Evolutionary conservation across 2,888 invertebrate species (phyloP), one percentile per base, ranked within the genome.

Genomic region (Aricia artaxerxes): DNA sequence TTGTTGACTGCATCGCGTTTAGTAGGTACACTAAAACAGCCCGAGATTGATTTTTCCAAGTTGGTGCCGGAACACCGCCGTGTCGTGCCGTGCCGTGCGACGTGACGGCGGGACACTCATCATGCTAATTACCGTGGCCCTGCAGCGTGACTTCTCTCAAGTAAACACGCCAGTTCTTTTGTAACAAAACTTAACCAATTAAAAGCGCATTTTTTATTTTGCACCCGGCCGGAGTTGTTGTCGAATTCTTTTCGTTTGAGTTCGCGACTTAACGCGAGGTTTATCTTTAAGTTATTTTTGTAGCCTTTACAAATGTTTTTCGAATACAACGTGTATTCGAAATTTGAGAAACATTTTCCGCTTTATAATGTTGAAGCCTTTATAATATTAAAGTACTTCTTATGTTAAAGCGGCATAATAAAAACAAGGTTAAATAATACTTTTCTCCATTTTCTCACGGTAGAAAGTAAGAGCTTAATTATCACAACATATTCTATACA

Each of bases 61-160:
- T 49, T n/a, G 24, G 40, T n/a, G 16, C 73, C 73, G 73, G 73
- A 73, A 73, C 24, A 1, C 24, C n/a, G 24, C 11, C 38, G 38
- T 61, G 31, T 38, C 76, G 72, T 40, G 60, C 31, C 75, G 76
- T 73, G 60, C n/a, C 78, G 75, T 49, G 73, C 73, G 44, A 40
- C 38, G 31, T 49, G 11, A 44, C 76, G 35, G 75, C 64, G n/a
- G 49, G 78, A 57, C 73, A 81, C 64, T 81, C 72, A 79, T 79
- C 38, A 69, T 35, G 72, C n/a, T 79, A 78, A 80, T 81, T 64
- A 78, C 78, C 75, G 78, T 72, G 77, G 72, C 73, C 76, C 78
- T 40, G 40, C 69, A 77, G 64, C 73, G 40, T 61, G 78, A 73
- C 73, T 81, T 79, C 69, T 80, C 49, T 77, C 78, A 40, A 35